Evolutionary conservation across 1,140 invertebrate species (phyloP).

Genomic region (Leucophenga varia): DNA sequence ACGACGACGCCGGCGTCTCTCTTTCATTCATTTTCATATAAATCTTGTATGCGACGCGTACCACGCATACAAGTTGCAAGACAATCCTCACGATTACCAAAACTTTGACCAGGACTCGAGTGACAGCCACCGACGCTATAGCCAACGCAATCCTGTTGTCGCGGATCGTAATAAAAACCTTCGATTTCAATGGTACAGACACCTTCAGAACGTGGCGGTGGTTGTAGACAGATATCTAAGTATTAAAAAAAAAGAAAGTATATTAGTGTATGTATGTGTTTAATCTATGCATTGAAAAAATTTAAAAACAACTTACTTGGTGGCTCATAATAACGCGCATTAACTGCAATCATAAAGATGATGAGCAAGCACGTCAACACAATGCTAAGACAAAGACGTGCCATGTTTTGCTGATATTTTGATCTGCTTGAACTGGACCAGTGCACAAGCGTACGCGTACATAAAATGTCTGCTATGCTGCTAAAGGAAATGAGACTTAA

Average conservation of each 20-base stretch:
- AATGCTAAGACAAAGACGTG: slow-evolving; percentile 18
- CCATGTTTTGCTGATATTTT: slow-evolving; percentile 27
- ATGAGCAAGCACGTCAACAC: not conserved
- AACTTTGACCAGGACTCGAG: slow-evolving; percentile 39
- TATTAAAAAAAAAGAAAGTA: slow-evolving; percentile 1
- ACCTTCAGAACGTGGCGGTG: slow-evolving; percentile 40
- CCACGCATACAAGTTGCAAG: slow-evolving; percentile 35
- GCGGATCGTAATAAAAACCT: slow-evolving; percentile 40
- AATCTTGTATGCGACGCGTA: slow-evolving; percentile 30
- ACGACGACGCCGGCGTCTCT: too few species aligned
- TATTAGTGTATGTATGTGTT: too few species aligned
- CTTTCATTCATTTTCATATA: slow-evolving; percentile 30
- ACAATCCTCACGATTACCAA: slow-evolving; percentile 41
- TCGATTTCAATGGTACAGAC: slow-evolving; percentile 49
- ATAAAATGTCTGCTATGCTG: too few species aligned
- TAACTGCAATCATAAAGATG: slow-evolving; percentile 4
- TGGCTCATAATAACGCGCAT: slow-evolving; percentile 15
- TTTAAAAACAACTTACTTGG: slow-evolving; percentile 27
- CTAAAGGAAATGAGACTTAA: too few species aligned
- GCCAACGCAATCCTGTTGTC: slow-evolving; percentile 27
- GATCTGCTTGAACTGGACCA: too few species aligned
- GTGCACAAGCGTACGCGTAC: too few species aligned
- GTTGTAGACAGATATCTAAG: slow-evolving; percentile 35
- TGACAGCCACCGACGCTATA: slow-evolving; percentile 42
- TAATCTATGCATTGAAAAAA: not conserved